Percentiles rank a stretch among this genome's conserved stretches.
phyloP scores from a whole-genome alignment of 2,113 vertebrate genomes.

The Hyaena hyaena region DNA sequence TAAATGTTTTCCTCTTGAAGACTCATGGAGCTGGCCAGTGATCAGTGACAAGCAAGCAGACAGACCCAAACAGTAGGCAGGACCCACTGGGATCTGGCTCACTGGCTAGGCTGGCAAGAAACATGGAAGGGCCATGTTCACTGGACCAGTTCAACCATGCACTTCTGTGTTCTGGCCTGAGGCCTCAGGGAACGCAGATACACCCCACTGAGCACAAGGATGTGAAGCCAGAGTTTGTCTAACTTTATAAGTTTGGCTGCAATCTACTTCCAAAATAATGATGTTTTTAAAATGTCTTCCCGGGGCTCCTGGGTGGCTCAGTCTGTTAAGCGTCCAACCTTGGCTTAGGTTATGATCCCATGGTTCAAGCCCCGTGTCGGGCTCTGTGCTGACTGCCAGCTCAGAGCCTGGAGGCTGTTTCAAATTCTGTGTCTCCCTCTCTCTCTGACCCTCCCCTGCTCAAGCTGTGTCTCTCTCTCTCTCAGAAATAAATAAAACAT shows the following conservation, averaged over 20 bases:
- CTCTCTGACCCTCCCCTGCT: too few relatives aligned
- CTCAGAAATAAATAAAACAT: too few relatives aligned
- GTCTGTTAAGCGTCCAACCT: too few relatives aligned
- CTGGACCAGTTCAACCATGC: not conserved
- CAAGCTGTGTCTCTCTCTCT: too few relatives aligned
- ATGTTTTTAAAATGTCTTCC: not conserved
- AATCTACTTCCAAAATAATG: not conserved
- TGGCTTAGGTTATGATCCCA: too few relatives aligned
- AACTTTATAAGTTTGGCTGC: not conserved
- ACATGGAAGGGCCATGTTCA: not conserved
- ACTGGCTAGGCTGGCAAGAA: not conserved
- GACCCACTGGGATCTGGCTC: not conserved
- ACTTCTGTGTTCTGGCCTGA: not conserved
- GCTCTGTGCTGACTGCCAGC: too few relatives aligned
- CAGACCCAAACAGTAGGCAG: not conserved
- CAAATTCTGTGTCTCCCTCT: too few relatives aligned
- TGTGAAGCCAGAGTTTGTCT: not conserved
- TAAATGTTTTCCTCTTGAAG: not conserved
- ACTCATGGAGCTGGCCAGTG: not conserved
- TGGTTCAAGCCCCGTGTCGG: too few relatives aligned
- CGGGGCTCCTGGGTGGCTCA: too few relatives aligned
- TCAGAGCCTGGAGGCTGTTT: too few relatives aligned
- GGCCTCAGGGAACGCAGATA: not conserved
- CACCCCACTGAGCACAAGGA: not conserved
- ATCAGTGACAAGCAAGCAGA: not conserved